These are phyloP conservation scores for Sarotherodon lohbergeri DNA, from an alignment of 2,113 vertebrate genomes.

Conservation along the genomic window DNA sequence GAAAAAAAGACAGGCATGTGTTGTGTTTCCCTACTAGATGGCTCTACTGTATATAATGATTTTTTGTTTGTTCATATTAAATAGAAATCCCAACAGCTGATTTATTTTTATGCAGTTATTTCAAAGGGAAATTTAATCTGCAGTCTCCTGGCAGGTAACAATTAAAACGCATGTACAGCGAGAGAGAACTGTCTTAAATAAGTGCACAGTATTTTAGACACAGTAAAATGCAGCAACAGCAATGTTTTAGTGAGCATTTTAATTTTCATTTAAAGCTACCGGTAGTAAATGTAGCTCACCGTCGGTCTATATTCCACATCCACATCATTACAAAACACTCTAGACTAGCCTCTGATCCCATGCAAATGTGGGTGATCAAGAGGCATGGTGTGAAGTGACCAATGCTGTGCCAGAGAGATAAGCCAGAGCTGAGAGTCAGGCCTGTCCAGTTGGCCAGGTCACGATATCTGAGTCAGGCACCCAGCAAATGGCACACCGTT, in stretches of 20 bases:
- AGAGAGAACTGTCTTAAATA: neutral
- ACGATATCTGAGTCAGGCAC: constrained; percentile 66
- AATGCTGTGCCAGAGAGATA: constrained; percentile 77
- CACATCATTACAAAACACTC: neutral
- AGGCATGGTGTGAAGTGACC: constrained; percentile 73
- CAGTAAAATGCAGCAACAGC: neutral
- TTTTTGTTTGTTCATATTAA: neutral
- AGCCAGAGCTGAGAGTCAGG: constrained; percentile 80
- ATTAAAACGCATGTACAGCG: neutral
- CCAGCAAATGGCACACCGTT: constrained; percentile 74
- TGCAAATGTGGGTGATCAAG: constrained; percentile 29
- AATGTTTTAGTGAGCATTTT: neutral
- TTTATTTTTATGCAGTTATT: neutral
- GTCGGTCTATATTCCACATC: neutral
- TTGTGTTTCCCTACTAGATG: neutral
- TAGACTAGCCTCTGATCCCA: neutral
- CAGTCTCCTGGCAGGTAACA: neutral
- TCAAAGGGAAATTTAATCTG: neutral
- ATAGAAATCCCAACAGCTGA: neutral
- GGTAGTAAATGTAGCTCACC: neutral
- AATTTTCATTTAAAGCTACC: neutral
- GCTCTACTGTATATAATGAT: neutral
- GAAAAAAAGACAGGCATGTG: neutral
- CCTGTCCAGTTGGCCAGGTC: constrained; percentile 72
- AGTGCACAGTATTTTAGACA: neutral